These are phyloP conservation scores for Xestia xanthographa DNA, from an alignment of 2,888 invertebrate genomes.

Conservation along the genomic window DNA sequence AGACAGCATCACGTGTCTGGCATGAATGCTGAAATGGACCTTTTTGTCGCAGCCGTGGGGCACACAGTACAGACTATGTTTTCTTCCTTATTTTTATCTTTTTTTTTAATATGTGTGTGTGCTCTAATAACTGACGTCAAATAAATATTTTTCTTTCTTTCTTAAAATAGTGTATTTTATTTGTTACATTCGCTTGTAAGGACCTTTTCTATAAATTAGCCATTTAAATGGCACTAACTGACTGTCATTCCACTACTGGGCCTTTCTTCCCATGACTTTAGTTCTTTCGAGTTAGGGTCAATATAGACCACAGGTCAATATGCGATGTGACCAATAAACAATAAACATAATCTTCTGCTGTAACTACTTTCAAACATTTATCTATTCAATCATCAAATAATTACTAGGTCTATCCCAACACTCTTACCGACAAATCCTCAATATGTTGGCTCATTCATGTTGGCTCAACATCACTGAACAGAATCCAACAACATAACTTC, in stretches of 20 bases:
- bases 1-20: too few relatives aligned
- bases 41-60: too few relatives aligned
- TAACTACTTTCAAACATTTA: neutral
- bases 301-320: neutral
- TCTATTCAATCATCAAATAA: neutral
- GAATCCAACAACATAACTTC: neutral
- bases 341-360: neutral
- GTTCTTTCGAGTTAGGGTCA: neutral
- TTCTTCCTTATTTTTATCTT: too few relatives aligned
- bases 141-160: too few relatives aligned
- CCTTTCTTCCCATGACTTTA: neutral
- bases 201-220: neutral
- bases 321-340: neutral
- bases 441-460: neutral
- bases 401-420: neutral
- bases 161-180: too few relatives aligned
- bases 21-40: too few relatives aligned
- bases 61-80: too few relatives aligned
- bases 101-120: too few relatives aligned
- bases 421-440: neutral
- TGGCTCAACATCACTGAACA: slow-evolving; percentile 23
- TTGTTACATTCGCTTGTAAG: too few relatives aligned
- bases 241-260: neutral
- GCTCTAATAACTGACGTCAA: too few relatives aligned
- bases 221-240: too few relatives aligned